These are phyloP conservation scores for Carcina quercana DNA, from an alignment of 2,888 invertebrate species.

Conservation along the genomic window DNA sequence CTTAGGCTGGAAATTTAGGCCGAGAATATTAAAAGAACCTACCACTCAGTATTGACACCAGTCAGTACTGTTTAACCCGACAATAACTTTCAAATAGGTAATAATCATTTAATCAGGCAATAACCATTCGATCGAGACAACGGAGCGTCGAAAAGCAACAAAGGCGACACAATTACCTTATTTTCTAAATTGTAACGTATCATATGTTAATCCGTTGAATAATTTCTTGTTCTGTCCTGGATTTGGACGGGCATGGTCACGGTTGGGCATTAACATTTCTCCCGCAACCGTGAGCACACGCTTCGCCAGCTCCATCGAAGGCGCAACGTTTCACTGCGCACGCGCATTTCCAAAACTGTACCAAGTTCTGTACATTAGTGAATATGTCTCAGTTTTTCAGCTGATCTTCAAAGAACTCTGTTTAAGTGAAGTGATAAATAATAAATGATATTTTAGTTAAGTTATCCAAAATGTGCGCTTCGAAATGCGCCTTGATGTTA, in stretches of 20 bases:
- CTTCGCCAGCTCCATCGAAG: not conserved
- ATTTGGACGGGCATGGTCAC: conserved; percentile 8
- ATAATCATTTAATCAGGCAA: too few relatives aligned
- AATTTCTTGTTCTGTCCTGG: conserved; percentile 9
- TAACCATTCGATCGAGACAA: too few relatives aligned
- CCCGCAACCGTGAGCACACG: conserved; percentile 1
- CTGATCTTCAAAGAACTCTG: not conserved
- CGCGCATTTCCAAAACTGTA: not conserved
- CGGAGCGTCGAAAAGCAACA: conserved; percentile 1
- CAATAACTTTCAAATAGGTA: too few relatives aligned
- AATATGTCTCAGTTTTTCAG: not conserved
- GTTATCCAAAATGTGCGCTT: conserved; percentile 32
- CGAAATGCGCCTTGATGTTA: conserved; percentile 29
- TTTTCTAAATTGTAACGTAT: conserved; percentile 5
- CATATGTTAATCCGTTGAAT: conserved; percentile 8
- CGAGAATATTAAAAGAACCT: too few relatives aligned
- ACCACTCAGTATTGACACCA: too few relatives aligned
- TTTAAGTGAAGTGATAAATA: not conserved
- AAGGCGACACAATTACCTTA: conserved; percentile 6
- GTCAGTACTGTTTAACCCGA: too few relatives aligned
- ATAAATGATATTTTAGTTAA: not conserved
- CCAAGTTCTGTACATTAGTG: not conserved
- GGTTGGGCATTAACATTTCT: conserved; percentile 10
- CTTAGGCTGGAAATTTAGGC: too few relatives aligned
- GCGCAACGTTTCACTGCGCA: conserved; percentile 2